Base-by-base conservation (phyloP, 2,113 vertebrate species). In the Elaphurus davidianus region DNA sequence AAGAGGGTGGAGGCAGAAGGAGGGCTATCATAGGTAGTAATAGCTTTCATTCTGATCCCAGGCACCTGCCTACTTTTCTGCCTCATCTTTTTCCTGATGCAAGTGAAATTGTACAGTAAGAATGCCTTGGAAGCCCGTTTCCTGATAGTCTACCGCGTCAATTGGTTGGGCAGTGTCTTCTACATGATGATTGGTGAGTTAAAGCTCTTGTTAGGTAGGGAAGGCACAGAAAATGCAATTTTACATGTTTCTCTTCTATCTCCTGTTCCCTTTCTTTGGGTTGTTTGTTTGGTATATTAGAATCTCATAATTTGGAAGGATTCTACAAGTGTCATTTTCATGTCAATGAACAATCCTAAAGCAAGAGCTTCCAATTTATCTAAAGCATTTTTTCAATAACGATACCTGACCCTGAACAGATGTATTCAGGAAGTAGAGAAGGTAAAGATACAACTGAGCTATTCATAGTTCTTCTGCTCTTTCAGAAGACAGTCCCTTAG, bases 71-170 rank as follows among this genome's bases (percentile, higher is more conserved):
- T 97, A 57, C 33, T 90, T 16, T 13, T 93, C 30, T 95, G 93
- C 93, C 81, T 97, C 62, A 50, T 90, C 59, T 87, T 93, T 27
- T 96, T 96, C 55, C 30, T 93, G 90, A 62, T 95, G n/a, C 81
- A 96, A 92, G 79, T 95, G 85, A 90, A 95, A 82, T 8, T 82
- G 50, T 96, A 57, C 5, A 90, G 67, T 79, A 62, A 21, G 59
- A 60, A 86, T 4, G 1, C 47, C 78, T 62, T 62, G 11, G 45
- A 92, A 21, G 52, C 45, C 12, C 54, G 1, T 40, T 90, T 92
- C 71, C 45, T 95, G 9, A 23, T 47, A 55, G 79, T 54, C 90
- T 93, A 82, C 93, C 1, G 0, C 52, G 43, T 97, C 71, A 93
- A 13, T 21, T 93, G 93, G 60, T 90, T 47, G 71, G 54, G 36